Base-by-base conservation (phyloP, 2,888 invertebrate genomes). In the Cephus nigrinus region DNA sequence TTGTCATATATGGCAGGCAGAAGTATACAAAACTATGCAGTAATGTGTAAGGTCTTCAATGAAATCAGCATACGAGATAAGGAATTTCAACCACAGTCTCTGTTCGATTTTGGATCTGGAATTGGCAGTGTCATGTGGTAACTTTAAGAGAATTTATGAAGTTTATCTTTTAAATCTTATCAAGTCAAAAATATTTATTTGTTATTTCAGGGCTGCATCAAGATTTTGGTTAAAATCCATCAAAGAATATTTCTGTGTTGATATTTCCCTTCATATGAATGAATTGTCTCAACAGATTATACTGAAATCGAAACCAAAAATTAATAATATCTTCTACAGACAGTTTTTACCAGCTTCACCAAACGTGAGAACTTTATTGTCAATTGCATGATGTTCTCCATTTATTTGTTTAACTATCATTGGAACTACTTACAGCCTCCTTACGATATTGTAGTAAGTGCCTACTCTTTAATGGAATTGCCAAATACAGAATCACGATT, bases 71-170 rank as follows among this genome's bases (percentile, higher is more conserved):
- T 88, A 69, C 92, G 94, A 76, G 93, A 95, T 88, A 92, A 93
- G 0, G 90, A 94, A 31, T 98, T 96, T 89, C 92, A 93, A 79
- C 98, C 98, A 0, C 92, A 93, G 79, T 94, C 95, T 80, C 93
- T 97, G 83, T 96, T 98, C 84, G 98, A 99, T 92, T 98, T 97
- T 91, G 99, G 98, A 0, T 97, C 98, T 9, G 99, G 99, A 0
- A 92, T 97, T 5, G 98, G 98, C 0, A 96, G 97, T 0, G 96
- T 95, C 0, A 94, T 95, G 76, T 98, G 98, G 98, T 93, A 88
- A 86, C 87, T 83, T 75, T 76, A 72, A 69, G 73, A 72, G 76
- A 69, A 75, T 73, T 69, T 72, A 74, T 68, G 68, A 78, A 69
- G 68, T 75, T 75, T 68, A 74, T 72, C 74, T 33, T 74, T 23